Evolutionary conservation across 2,797 vertebrate genomes (phyloP), one percentile per base, ranked within the genome.

Genomic region (Sebastes nivosus): DNA sequence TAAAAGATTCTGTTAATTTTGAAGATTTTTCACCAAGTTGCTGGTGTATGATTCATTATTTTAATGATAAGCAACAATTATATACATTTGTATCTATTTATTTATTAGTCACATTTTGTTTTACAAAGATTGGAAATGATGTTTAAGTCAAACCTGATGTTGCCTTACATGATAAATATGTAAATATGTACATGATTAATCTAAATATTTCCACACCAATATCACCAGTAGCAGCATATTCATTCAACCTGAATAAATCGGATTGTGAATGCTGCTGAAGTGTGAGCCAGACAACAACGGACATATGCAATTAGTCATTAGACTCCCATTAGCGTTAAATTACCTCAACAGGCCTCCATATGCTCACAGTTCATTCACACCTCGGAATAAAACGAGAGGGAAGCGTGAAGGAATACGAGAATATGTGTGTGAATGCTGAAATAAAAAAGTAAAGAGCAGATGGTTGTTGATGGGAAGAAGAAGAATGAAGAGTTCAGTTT

Each of bases 291-390:
- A 14, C 24, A 0, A 14, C 25, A 13, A 13, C 27, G 7, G 46
- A 54, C 12, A 3, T 22, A 10, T 36, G 13, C 58, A 68, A 81
- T 83, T 55, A 78, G 18, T 32, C 18, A 59, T 64, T 67, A 32
- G 5, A 58, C 14, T 67, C 55, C 64, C 22, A 59, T 67, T 54
- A 75, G 72, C 38, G n/a, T 73, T 64, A 50, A 71, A 84, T 77
- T 13, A 70, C 14, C 42, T n/a, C 34, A 22, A 30, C 73, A 22
- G 30, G 29, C 6, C 38, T 59, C 68, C 52, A 36, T 13, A 24
- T 46, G 70, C 29, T 65, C 60, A 25, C 61, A 20, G 18, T 65
- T 78, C 57, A 61, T 22, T 54, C 20, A 54, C 50, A 54, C 20
- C 50, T 52, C 18, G 76, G 79, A 71, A 71, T 55, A 69, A 75